Evolutionary conservation across 2,888 invertebrate genomes (phyloP).

Genomic region (Diogma glabrata): DNA sequence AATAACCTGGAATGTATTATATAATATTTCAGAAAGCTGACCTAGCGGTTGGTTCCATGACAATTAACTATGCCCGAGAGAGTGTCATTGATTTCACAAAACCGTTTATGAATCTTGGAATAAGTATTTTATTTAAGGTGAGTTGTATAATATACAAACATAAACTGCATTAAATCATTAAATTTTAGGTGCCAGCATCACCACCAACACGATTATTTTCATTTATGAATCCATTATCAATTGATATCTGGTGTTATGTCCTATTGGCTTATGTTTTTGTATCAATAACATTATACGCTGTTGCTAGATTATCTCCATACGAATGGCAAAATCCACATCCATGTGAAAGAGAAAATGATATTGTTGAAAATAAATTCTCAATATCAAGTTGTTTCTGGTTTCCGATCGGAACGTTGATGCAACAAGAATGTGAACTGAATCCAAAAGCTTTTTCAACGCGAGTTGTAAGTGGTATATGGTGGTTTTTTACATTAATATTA

Average conservation of each 20-base stretch:
- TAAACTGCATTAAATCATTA: too few species aligned
- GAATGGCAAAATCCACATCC: conserved; percentile 69
- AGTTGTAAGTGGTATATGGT: conserved; percentile 80
- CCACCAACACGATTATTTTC: conserved; percentile 64
- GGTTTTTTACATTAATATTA: conserved; percentile 85
- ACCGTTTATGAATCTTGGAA: conserved; percentile 85
- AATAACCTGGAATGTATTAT: not conserved
- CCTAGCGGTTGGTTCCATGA: conserved; percentile 78
- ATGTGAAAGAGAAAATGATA: conserved; percentile 48
- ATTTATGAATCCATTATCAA: conserved; percentile 77
- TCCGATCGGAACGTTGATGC: conserved; percentile 79
- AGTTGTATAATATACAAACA: conserved; percentile 16
- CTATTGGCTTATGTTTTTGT: conserved; percentile 69
- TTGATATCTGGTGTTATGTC: conserved; percentile 79
- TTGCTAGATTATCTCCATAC: conserved; percentile 69
- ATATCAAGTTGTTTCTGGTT: conserved; percentile 79
- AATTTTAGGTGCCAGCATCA: conserved; percentile 52
- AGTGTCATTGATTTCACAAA: conserved; percentile 86
- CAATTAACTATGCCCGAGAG: conserved; percentile 79
- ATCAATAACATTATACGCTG: conserved; percentile 63
- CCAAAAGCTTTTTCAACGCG: conserved; percentile 56
- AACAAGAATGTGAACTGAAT: conserved; percentile 68
- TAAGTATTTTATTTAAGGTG: conserved; percentile 76
- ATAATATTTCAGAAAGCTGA: conserved; percentile 60
- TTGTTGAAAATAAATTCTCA: conserved; percentile 68